Evolutionary conservation across 2,888 invertebrate species (phyloP).

Genomic region (Megamerina dolium): DNA sequence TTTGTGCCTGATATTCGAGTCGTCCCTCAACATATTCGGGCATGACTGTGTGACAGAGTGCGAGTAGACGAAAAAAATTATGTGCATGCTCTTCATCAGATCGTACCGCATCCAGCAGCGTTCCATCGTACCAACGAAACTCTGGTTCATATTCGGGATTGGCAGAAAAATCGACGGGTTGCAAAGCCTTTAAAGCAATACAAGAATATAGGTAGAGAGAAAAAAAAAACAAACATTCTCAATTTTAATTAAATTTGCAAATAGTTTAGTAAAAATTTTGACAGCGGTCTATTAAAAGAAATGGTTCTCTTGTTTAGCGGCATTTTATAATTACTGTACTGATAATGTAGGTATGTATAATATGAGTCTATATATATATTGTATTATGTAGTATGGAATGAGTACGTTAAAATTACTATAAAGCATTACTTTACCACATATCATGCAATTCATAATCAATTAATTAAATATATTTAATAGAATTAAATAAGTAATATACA

Average conservation of each 20-base stretch:
- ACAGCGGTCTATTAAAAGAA: neutral
- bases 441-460: no score
- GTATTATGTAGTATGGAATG: no score
- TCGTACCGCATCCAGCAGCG: slow-evolving; percentile 75
- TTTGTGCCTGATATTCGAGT: slow-evolving; percentile 72
- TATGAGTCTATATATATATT: no score
- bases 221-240: slow-evolving; percentile 2
- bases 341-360: no score
- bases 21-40: slow-evolving; percentile 82
- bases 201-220: neutral
- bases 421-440: no score
- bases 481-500: no score
- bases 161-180: slow-evolving; percentile 87
- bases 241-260: neutral
- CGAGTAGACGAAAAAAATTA: slow-evolving; percentile 85
- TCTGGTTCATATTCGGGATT: slow-evolving; percentile 87
- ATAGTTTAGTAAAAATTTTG: neutral
- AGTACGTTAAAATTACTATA: no score
- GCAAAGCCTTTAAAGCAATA: slow-evolving; percentile 61
- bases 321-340: no score
- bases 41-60: slow-evolving; percentile 99
- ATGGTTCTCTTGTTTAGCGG: no score
- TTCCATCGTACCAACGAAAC: slow-evolving; percentile 90
- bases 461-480: no score
- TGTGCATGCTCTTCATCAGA: slow-evolving; percentile 69